Conservation (phyloP, 1,140 invertebrate genomes). For the Littorina saxatilis region DNA sequence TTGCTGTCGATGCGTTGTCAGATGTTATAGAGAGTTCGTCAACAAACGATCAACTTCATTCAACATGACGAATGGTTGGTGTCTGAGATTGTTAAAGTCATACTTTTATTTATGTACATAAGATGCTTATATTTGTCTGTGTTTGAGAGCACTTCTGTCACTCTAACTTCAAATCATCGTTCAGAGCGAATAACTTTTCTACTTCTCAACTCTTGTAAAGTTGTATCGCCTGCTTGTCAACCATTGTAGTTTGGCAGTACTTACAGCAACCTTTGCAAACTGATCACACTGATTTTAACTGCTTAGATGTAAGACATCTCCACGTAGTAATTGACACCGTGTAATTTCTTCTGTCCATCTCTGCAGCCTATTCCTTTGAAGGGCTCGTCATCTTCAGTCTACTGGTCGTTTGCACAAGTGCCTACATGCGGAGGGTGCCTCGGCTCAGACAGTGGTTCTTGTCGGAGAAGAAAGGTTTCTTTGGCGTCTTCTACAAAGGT, state of each 20-base stretch:
- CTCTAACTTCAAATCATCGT: too few relatives aligned
- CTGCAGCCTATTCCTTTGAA: conserved; percentile 75
- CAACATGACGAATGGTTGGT: neutral
- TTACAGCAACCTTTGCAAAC: too few relatives aligned
- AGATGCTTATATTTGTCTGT: too few relatives aligned
- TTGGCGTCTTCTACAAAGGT: conserved; percentile 77
- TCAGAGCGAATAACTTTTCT: too few relatives aligned
- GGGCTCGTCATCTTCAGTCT: conserved; percentile 72
- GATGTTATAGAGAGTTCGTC: neutral
- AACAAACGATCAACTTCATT: neutral
- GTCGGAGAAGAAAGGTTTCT: conserved; percentile 74
- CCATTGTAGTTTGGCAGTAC: too few relatives aligned
- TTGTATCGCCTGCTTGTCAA: too few relatives aligned
- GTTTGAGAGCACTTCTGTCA: too few relatives aligned
- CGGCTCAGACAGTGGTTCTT: conserved; percentile 73
- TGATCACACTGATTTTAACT: too few relatives aligned
- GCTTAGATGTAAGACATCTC: too few relatives aligned
- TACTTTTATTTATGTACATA: too few relatives aligned
- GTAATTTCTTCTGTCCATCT: neutral
- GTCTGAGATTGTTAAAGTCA: neutral
- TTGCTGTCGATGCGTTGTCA: conserved; percentile 1
- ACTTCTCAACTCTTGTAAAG: too few relatives aligned
- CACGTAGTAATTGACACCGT: too few relatives aligned
- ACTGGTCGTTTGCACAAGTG: conserved; percentile 74
- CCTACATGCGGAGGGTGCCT: conserved; percentile 74